Conservation (phyloP, 1,140 invertebrate species). For the Megathymus violae region DNA sequence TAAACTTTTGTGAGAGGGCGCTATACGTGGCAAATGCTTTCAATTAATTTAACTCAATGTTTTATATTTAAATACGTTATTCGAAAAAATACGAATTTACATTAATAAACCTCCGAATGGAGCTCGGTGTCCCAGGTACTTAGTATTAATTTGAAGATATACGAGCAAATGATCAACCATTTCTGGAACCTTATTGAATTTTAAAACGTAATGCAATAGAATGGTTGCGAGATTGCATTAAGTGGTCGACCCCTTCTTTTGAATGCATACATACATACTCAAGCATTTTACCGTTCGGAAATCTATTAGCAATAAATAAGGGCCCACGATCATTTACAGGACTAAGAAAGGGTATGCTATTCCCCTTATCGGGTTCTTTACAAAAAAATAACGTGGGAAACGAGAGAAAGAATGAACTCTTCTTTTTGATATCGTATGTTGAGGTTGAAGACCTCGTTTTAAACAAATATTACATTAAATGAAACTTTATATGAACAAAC, state of each 20-base stretch:
- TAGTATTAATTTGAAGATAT: constrained; percentile 3
- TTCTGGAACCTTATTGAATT: constrained; percentile 43
- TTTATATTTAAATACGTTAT: too few species aligned
- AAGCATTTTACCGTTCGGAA: constrained; percentile 66
- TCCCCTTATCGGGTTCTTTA: constrained; percentile 74
- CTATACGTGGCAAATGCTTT: too few species aligned
- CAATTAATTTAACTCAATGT: too few species aligned
- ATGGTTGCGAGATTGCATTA: constrained; percentile 58
- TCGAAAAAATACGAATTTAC: too few species aligned
- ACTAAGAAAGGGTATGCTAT: constrained; percentile 77
- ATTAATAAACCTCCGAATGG: too few species aligned
- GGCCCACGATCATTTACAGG: constrained; percentile 69
- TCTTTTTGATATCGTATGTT: constrained; percentile 70
- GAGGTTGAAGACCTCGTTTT: constrained; percentile 64
- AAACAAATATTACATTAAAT: constrained; percentile 39
- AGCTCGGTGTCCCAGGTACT: too few species aligned
- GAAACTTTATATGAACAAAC: background rate
- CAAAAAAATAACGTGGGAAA: constrained; percentile 82
- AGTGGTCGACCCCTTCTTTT: constrained; percentile 59
- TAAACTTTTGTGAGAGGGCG: too few species aligned
- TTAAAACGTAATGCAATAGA: constrained; percentile 46
- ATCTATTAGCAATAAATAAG: constrained; percentile 82
- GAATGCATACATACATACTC: constrained; percentile 65
- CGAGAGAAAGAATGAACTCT: constrained; percentile 71
- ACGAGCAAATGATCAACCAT: constrained; percentile 12